Evolutionary conservation across 2,797 vertebrate genomes (phyloP).

Genomic region (Lepilemur ruficaudatus): DNA sequence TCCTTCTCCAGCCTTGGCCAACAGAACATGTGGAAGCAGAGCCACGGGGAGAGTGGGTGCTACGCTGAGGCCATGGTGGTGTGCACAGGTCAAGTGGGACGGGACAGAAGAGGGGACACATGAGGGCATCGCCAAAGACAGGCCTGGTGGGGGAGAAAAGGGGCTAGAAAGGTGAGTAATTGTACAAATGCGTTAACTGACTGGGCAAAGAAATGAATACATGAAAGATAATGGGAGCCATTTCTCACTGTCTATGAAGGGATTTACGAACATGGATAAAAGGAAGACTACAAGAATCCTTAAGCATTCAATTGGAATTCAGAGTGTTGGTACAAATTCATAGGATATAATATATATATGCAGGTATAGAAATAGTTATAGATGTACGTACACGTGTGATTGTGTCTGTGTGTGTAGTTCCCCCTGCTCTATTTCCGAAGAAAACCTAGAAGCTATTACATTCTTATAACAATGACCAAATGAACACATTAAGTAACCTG

Average conservation of each 20-base stretch:
- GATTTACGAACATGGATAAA: neutral
- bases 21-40: neutral
- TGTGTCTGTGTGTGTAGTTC: neutral
- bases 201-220: neutral
- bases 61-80: rapidly evolving
- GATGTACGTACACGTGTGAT: neutral
- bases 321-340: neutral
- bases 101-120: neutral
- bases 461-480: neutral
- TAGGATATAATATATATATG: neutral
- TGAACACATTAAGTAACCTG: neutral
- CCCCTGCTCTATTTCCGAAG: neutral
- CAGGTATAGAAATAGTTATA: neutral
- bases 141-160: neutral
- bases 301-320: neutral
- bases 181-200: neutral
- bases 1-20: neutral
- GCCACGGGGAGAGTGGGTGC: no score
- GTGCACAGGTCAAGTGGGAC: neutral
- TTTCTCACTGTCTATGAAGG: neutral
- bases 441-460: neutral
- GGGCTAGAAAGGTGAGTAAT: neutral
- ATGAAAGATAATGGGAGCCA: neutral
- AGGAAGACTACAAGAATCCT: neutral
- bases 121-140: no score